phyloP scores from a whole-genome alignment of 64 coral and sea anemone species.

The Montipora sp. region DNA sequence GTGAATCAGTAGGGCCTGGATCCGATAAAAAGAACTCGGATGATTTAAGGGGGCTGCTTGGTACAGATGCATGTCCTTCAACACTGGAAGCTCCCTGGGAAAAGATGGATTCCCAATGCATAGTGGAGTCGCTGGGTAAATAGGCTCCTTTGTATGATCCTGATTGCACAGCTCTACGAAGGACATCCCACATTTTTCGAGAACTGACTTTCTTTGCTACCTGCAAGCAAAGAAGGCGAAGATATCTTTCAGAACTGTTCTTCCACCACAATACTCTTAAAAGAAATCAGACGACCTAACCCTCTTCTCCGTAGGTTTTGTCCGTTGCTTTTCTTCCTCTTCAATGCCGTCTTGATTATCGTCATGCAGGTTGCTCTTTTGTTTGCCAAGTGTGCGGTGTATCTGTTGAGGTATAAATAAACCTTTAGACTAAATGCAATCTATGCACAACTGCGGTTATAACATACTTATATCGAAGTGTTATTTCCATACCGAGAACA shows the following conservation, averaged over 20 bases:
- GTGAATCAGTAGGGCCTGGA: slow-evolving; percentile 59
- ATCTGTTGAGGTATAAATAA: background rate
- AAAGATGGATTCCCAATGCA: slow-evolving; percentile 75
- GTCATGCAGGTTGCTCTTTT: background rate
- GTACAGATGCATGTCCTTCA: slow-evolving; percentile 3
- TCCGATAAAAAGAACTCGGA: slow-evolving; percentile 42
- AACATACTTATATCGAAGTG: too few relatives aligned
- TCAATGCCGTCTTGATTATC: slow-evolving; percentile 4
- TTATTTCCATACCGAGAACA: too few relatives aligned
- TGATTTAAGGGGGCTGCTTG: slow-evolving; percentile 34
- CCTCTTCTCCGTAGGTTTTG: slow-evolving; percentile 1
- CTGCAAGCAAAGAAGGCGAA: slow-evolving; percentile 13
- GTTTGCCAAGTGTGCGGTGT: slow-evolving; percentile 8
- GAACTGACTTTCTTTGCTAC: slow-evolving; percentile 45
- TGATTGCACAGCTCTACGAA: slow-evolving; percentile 18
- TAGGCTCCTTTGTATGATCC: slow-evolving; percentile 4
- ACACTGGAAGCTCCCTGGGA: slow-evolving; percentile 34
- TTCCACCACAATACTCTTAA: background rate
- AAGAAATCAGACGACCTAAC: background rate
- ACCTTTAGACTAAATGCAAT: too few relatives aligned
- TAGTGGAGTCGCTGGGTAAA: slow-evolving; percentile 25
- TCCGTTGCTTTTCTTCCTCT: background rate
- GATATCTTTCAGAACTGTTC: background rate
- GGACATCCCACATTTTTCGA: slow-evolving; percentile 48
- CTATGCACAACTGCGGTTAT: too few relatives aligned